Conservation (phyloP, 2,888 invertebrate species). For the Boloria euphrosyne region DNA sequence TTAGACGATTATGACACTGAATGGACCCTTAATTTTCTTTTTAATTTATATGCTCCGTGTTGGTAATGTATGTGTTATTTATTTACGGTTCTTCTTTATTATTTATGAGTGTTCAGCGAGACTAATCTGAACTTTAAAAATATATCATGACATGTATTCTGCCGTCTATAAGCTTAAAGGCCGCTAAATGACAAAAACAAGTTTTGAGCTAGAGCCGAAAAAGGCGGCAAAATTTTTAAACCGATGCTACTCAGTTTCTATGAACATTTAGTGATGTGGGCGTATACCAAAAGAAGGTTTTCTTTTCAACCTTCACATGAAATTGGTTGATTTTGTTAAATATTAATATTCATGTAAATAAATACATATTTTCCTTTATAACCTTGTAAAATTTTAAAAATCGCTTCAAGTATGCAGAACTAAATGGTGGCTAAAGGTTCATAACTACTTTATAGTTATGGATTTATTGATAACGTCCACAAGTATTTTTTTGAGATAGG, state of each 20-base stretch:
- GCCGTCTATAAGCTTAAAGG: conserved; percentile 2
- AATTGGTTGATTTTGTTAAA: conserved; percentile 6
- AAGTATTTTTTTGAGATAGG: conserved; percentile 1
- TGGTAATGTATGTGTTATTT: too few relatives aligned
- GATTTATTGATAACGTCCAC: conserved; percentile 3
- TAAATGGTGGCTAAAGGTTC: conserved; percentile 4
- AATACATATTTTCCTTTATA: conserved; percentile 4
- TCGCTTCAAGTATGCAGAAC: neutral
- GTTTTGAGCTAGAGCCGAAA: too few relatives aligned
- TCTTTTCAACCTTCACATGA: conserved; percentile 2
- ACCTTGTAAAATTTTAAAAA: conserved; percentile 1
- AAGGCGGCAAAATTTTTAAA: conserved; percentile 2
- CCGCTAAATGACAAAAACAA: neutral
- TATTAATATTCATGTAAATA: conserved; percentile 4
- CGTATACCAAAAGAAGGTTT: neutral
- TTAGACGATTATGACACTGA: too few relatives aligned
- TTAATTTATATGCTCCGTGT: too few relatives aligned
- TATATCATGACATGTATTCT: too few relatives aligned
- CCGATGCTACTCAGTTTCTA: conserved; percentile 3
- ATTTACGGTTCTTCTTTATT: too few relatives aligned
- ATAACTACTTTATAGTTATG: conserved; percentile 2
- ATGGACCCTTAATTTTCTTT: too few relatives aligned
- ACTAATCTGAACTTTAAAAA: too few relatives aligned
- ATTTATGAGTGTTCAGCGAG: too few relatives aligned
- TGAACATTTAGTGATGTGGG: neutral